Evolutionary conservation across 2,888 invertebrate genomes (phyloP), one percentile per base, ranked within the genome.

Genomic region (Dermolepida albohirtum): DNA sequence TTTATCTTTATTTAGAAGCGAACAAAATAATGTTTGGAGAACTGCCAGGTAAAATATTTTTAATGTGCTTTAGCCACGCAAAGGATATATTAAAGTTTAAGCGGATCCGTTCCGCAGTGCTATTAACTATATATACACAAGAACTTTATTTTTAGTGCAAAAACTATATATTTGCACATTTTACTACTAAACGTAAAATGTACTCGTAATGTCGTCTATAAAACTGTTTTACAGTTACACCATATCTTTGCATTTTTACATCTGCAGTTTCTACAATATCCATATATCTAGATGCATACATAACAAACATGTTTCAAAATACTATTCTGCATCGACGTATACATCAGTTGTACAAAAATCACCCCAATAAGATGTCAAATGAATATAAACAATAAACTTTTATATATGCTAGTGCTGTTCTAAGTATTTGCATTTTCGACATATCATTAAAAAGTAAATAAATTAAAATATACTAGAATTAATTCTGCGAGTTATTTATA

Each of bases 31-130:
- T 16, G 16, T 34, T 47, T 34, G 34, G 34, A 44, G 47, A 62
- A 11, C 49, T 47, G 59, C 29, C 12, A 10, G 59, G 34, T 62
- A 39, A 47, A 62, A 62, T 62, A 62, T 62, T 47, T 62, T 62
- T 62, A 62, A 62, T 62, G 59, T 34, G 59, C 34, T 39, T 47
- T 43, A 47, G 47, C 47, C 59, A 62, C 59, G 59, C 59, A 62
- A 62, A 62, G 59, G 59, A 62, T 62, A 62, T 62, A 49, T 62
- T 62, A 62, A 62, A 62, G 59, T 62, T 62, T 62, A 62, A 62
- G 29, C 47, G 59, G 34, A 47, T 47, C 59, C 59, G 47, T 47
- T 62, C 47, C 59, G 59, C 34, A 62, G 47, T 39, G 59, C 59
- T 34, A 47, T 62, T 62, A 62, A 7, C 39, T 62, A 39, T 59